Conservation (phyloP, 1,140 invertebrate genomes). For the Drosophila burlai region DNA sequence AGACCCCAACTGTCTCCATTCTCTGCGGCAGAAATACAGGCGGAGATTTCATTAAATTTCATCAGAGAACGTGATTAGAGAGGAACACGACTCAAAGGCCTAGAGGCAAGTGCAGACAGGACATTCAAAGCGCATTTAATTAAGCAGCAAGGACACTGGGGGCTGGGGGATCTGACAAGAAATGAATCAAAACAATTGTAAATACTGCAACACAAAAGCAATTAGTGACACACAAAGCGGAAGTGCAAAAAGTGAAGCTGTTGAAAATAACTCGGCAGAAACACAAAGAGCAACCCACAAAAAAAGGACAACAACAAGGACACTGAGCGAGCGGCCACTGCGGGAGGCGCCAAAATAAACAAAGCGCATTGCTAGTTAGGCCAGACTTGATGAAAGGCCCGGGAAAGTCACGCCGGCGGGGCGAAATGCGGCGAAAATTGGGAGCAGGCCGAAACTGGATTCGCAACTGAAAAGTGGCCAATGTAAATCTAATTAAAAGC, state of each 20-base stretch:
- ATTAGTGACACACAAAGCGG: slow-evolving; percentile 82
- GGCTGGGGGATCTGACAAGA: slow-evolving; percentile 34
- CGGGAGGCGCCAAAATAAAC: slow-evolving; percentile 79
- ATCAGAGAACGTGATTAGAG: slow-evolving; percentile 65
- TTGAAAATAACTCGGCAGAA: slow-evolving; percentile 75
- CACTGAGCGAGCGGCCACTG: slow-evolving; percentile 32
- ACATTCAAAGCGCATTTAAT: slow-evolving; percentile 82
- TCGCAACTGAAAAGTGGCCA: slow-evolving; percentile 79
- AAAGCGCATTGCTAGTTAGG: slow-evolving; percentile 75
- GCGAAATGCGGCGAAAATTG: slow-evolving; percentile 8
- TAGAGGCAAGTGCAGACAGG: slow-evolving; percentile 57
- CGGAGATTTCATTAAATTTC: slow-evolving; percentile 61
- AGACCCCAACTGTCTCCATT: not conserved
- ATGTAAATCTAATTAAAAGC: slow-evolving; percentile 83
- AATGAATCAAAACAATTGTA: slow-evolving; percentile 83
- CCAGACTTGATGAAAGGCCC: slow-evolving; percentile 55
- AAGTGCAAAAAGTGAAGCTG: slow-evolving; percentile 82
- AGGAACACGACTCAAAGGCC: slow-evolving; percentile 60
- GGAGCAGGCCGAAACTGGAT: slow-evolving; percentile 38
- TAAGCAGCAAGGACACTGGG: slow-evolving; percentile 53
- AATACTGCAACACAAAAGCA: slow-evolving; percentile 82
- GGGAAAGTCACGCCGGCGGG: slow-evolving; percentile 6
- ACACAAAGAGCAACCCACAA: slow-evolving; percentile 33
- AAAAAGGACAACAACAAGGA: slow-evolving; percentile 6
- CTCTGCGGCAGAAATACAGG: slow-evolving; percentile 42